These are phyloP conservation scores for Bombyx mandarina DNA, from an alignment of 1,140 invertebrate genomes.

Conservation along the genomic window DNA sequence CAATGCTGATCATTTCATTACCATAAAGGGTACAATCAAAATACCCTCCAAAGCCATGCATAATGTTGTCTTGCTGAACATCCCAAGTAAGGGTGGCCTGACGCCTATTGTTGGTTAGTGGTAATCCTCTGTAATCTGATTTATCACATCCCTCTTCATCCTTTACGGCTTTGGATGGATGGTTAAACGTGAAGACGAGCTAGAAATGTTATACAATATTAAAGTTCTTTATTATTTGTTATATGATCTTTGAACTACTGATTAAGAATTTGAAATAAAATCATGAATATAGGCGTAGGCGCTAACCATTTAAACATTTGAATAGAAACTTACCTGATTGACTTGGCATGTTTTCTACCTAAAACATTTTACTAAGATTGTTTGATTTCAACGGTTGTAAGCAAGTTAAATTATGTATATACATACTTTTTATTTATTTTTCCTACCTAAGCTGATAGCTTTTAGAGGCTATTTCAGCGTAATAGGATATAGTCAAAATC, in stretches of 20 bases:
- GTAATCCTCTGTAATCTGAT: slow-evolving; percentile 75
- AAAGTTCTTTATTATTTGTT: slow-evolving; percentile 4
- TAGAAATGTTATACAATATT: slow-evolving; percentile 27
- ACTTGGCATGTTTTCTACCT: too few relatives aligned
- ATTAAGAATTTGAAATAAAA: not conserved
- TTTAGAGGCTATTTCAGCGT: too few relatives aligned
- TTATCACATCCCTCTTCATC: slow-evolving; percentile 45
- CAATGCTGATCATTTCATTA: slow-evolving; percentile 89
- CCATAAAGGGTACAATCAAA: slow-evolving; percentile 92
- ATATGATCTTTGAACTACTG: slow-evolving; percentile 1
- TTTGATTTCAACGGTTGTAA: too few relatives aligned
- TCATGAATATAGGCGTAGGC: not conserved
- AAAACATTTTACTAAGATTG: too few relatives aligned
- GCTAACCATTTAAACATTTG: not conserved
- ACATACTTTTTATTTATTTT: too few relatives aligned
- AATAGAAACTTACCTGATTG: too few relatives aligned
- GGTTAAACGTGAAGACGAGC: slow-evolving; percentile 88
- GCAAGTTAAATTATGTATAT: too few relatives aligned
- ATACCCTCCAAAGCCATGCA: slow-evolving; percentile 96
- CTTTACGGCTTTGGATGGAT: slow-evolving; percentile 74
- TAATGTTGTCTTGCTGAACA: slow-evolving; percentile 79
- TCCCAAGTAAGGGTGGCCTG: slow-evolving; percentile 80
- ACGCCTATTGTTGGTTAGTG: slow-evolving; percentile 82
- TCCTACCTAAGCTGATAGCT: too few relatives aligned
- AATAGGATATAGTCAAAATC: too few relatives aligned